phyloP scores from a whole-genome alignment of 2,797 vertebrate species.

The Vespertilio murinus region DNA sequence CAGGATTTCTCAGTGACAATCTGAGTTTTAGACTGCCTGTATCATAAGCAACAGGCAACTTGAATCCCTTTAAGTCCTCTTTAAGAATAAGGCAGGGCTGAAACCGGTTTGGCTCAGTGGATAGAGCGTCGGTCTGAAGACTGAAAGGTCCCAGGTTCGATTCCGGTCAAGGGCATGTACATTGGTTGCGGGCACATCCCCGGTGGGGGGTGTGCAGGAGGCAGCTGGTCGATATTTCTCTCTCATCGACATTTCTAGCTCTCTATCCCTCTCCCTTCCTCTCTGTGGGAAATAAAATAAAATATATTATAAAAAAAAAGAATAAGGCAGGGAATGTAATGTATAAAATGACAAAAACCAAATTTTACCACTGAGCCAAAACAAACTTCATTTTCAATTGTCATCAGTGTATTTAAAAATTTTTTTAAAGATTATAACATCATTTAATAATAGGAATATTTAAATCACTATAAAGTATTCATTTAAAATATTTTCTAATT shows the following conservation, averaged over 20 bases:
- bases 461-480: conserved; percentile 18
- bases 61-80: neutral
- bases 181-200: too few species aligned
- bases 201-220: too few species aligned
- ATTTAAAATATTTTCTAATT: conserved; percentile 32
- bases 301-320: too few species aligned
- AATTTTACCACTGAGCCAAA: neutral
- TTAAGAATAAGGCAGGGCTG: conserved; percentile 37
- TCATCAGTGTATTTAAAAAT: neutral
- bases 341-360: conserved; percentile 53
- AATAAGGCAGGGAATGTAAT: neutral
- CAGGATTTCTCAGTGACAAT: neutral
- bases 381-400: conserved; percentile 23
- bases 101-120: too few species aligned
- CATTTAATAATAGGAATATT: conserved; percentile 30
- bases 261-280: too few species aligned
- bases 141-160: too few species aligned
- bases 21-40: neutral
- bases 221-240: too few species aligned
- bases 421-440: neutral
- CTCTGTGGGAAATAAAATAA: too few species aligned
- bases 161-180: too few species aligned
- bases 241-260: too few species aligned
- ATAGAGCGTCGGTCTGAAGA: too few species aligned
- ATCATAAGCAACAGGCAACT: neutral